Base-by-base conservation (phyloP, 2,797 vertebrate genomes). In the Synanceia verrucosa region DNA sequence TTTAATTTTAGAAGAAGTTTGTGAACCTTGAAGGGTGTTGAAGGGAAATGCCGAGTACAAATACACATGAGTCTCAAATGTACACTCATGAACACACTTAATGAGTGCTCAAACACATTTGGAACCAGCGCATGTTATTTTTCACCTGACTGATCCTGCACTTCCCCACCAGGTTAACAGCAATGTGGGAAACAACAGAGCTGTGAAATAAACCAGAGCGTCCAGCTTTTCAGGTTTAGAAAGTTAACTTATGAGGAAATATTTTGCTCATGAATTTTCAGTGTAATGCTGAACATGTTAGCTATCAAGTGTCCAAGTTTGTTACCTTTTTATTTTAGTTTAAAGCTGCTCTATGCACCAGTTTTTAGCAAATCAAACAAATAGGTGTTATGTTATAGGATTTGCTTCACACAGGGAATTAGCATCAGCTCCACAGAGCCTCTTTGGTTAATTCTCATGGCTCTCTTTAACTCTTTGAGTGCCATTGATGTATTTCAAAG, bases 1-100 rank as follows among this genome's bases (percentile, higher is more conserved):
- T 33, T 52, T 72, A 0, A 21, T 31, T 58, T 64, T 5, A 44
- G 19, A 24, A 9, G 31, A 4, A 10, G 46, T 52, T 64, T 48
- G 19, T 64, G 29, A 51, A 46, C 44, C 39, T 6, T 69, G 51
- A 81, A 68, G 43, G 74, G 21, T 36, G 13, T 62, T 58, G 29
- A 21, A 71, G 47, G 31, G 10, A 24, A 11, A 13, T 11, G 18
- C 24, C 13, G 18, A 16, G 3, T 18, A 19, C 4, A 31, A 19
- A 46, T 21, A 26, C n/a, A 33, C 58, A 18, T 7, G 13, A 34
- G 3, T 6, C 10, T 14, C 9, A n/a, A 24, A 9, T 6, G 31
- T 11, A 51, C 47, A 56, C 23, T 23, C 53, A 50, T 4, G 3
- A 39, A 46, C 33, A 63, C 26, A 36, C 57, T 6, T 18, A 39